phyloP scores from a whole-genome alignment of 2,888 invertebrate species.

The Cheilosia impressa region DNA sequence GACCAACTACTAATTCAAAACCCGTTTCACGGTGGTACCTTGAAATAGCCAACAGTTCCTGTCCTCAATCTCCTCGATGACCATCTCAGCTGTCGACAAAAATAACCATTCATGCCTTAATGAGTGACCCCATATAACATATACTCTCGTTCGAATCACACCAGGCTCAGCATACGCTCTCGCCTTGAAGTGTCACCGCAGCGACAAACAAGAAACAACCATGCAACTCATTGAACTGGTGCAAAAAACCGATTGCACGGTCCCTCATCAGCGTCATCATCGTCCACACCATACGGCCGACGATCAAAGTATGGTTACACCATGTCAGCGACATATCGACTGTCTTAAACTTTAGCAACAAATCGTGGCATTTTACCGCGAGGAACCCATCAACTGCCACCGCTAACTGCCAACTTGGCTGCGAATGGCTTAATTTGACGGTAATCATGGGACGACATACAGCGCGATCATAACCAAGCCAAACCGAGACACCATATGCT shows the following conservation, averaged over 20 bases:
- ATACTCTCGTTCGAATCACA: background rate
- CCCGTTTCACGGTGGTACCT: too few species aligned
- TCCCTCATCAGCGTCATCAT: constrained; percentile 15
- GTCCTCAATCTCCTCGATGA: background rate
- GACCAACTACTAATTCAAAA: too few species aligned
- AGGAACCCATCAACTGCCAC: constrained; percentile 46
- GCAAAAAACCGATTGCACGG: constrained; percentile 30
- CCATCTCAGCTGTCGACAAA: background rate
- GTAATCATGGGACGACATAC: constrained; percentile 31
- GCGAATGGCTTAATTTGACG: constrained; percentile 65
- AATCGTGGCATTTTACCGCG: constrained; percentile 44
- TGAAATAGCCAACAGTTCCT: background rate
- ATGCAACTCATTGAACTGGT: constrained; percentile 12
- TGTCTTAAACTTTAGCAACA: constrained; percentile 53
- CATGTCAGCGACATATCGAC: constrained; percentile 46
- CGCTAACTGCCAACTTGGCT: constrained; percentile 46
- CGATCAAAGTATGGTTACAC: constrained; percentile 1
- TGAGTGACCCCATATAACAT: background rate
- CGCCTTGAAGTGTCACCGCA: constrained; percentile 12
- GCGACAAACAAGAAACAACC: background rate
- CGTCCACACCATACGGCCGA: background rate
- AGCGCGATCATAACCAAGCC: constrained; percentile 46
- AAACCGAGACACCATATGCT: constrained; percentile 4
- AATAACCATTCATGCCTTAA: background rate
- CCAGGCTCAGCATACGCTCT: background rate